phyloP scores from a whole-genome alignment of 2,888 invertebrate genomes.

The Coelinius sp. region DNA sequence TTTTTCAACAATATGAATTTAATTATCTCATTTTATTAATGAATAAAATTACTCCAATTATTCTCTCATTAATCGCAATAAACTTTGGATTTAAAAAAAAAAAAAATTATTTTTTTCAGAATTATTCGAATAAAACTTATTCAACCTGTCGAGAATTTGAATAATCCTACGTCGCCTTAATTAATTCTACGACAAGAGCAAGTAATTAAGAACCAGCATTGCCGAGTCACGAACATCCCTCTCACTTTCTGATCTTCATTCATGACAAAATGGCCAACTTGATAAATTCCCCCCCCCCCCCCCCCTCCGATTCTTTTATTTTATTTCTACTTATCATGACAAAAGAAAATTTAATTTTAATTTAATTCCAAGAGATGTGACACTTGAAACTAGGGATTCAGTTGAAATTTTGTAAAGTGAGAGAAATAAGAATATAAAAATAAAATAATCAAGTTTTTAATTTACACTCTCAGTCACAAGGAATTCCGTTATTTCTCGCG shows the following conservation, averaged over 20 bases:
- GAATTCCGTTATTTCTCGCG: conserved; percentile 16
- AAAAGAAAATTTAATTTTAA: conserved; percentile 27
- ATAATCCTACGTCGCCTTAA: neutral
- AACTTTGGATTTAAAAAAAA: neutral
- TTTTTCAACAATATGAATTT: no score
- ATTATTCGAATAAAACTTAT: neutral
- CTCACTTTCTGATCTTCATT: conserved; percentile 24
- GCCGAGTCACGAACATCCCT: conserved; percentile 22
- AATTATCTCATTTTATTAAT: no score
- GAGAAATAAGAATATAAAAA: neutral
- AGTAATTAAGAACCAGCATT: conserved; percentile 17
- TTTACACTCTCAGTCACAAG: conserved; percentile 22
- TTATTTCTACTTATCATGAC: neutral
- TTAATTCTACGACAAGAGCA: conserved; percentile 20
- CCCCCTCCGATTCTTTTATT: neutral
- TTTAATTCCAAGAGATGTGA: conserved; percentile 20
- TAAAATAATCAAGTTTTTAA: neutral
- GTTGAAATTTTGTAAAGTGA: neutral
- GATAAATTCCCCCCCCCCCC: neutral
- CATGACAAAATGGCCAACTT: conserved; percentile 23
- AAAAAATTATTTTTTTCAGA: neutral
- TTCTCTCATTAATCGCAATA: no score
- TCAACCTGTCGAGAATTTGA: conserved; percentile 14
- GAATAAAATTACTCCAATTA: no score
- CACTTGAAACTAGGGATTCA: conserved; percentile 2